Percentiles rank a stretch among this genome's conserved stretches.
These are phyloP conservation scores for Erebia aethiops DNA, from an alignment of 2,888 invertebrate species.

Conservation along the genomic window DNA sequence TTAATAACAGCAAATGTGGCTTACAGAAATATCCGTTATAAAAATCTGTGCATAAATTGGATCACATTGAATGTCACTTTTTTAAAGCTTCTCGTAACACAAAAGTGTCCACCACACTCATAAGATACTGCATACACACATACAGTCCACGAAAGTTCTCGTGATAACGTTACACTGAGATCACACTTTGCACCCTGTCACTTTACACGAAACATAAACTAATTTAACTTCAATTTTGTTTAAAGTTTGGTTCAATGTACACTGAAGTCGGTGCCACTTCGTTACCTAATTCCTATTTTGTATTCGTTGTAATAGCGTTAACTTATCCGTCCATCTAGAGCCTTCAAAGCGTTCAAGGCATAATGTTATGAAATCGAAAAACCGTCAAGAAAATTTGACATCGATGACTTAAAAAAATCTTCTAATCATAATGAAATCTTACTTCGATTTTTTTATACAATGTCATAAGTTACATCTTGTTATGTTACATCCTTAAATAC, in stretches of 20 bases:
- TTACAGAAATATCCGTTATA: constrained; percentile 23
- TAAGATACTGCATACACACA: constrained; percentile 14
- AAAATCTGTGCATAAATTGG: constrained; percentile 28
- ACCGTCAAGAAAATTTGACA: not conserved
- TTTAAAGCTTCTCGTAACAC: constrained; percentile 37
- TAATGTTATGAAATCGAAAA: not conserved
- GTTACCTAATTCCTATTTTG: not conserved
- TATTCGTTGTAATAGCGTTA: constrained; percentile 17
- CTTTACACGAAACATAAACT: constrained; percentile 5
- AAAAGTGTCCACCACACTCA: constrained; percentile 24
- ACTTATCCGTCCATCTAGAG: not conserved
- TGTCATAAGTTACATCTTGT: not conserved
- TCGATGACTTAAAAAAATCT: no score
- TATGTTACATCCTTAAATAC: no score
- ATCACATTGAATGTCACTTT: constrained; percentile 28
- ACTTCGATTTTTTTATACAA: constrained; percentile 1
- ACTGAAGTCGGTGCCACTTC: constrained; percentile 12
- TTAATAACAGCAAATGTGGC: constrained; percentile 23
- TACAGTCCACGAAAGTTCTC: not conserved
- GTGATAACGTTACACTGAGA: constrained; percentile 16
- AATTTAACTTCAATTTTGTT: constrained; percentile 9
- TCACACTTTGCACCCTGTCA: constrained; percentile 25
- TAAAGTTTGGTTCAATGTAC: constrained; percentile 1
- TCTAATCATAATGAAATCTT: not conserved
- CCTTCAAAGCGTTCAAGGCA: not conserved